phyloP scores from a whole-genome alignment of 2,888 invertebrate species.

The Scaptomyza flava region DNA sequence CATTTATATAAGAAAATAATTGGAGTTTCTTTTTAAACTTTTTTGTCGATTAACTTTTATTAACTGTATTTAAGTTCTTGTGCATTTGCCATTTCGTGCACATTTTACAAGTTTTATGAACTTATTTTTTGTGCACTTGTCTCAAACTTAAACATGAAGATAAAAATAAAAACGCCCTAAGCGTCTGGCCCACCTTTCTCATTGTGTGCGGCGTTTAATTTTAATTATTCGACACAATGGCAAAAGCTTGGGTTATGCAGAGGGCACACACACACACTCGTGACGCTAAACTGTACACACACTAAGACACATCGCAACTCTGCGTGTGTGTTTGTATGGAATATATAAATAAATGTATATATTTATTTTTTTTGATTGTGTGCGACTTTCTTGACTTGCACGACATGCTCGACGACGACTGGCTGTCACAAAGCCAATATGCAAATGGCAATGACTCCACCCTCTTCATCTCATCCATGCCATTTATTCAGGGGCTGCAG shows the following conservation, averaged over 20 bases:
- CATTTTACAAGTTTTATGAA: background rate
- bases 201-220: slow-evolving; percentile 24
- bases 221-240: slow-evolving; percentile 33
- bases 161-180: background rate
- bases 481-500: background rate
- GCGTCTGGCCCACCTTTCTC: background rate
- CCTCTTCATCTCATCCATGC: background rate
- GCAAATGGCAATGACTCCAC: slow-evolving; percentile 53
- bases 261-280: slow-evolving; percentile 16
- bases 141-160: slow-evolving; percentile 1
- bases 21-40: too few species aligned
- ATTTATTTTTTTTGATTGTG: slow-evolving; percentile 4
- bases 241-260: slow-evolving; percentile 13
- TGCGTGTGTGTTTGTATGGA: background rate
- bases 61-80: too few species aligned
- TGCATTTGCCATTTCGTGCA: background rate
- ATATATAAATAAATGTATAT: too few species aligned
- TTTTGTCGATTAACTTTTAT: too few species aligned
- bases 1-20: background rate
- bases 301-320: slow-evolving; percentile 6
- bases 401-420: slow-evolving; percentile 34
- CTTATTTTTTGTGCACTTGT: background rate
- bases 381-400: slow-evolving; percentile 34
- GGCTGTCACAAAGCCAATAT: slow-evolving; percentile 66
- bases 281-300: slow-evolving; percentile 57